Percentiles rank a stretch among this genome's conserved stretches.
Conservation (phyloP, 1,140 invertebrate genomes). For the Mizuhopecten yessoensis region DNA sequence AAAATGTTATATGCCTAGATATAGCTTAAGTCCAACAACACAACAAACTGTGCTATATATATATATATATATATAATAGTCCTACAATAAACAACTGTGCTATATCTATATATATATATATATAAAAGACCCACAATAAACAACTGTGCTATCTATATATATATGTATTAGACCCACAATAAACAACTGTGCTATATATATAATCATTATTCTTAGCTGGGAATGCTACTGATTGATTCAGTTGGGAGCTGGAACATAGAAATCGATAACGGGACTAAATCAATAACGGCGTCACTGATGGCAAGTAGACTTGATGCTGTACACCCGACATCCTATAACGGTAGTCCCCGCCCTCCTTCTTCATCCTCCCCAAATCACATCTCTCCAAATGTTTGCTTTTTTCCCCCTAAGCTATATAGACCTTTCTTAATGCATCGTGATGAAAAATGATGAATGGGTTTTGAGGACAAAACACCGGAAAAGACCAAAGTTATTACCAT, state of each 20-base stretch:
- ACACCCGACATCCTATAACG: not conserved
- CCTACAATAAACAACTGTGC: too few species aligned
- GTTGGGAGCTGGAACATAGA: not conserved
- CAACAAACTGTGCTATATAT: too few species aligned
- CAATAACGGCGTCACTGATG: not conserved
- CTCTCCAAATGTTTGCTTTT: not conserved
- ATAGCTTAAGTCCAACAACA: too few species aligned
- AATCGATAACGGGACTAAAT: not conserved
- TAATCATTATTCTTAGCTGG: too few species aligned
- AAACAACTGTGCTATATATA: too few species aligned
- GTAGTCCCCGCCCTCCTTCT: not conserved
- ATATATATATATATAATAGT: too few species aligned
- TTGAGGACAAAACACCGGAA: not conserved
- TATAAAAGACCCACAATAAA: too few species aligned
- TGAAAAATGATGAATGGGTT: slow-evolving; percentile 4
- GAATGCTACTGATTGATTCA: slow-evolving; percentile 30
- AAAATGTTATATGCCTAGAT: too few species aligned
- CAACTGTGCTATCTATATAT: too few species aligned
- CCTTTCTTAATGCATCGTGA: not conserved
- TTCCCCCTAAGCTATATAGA: not conserved
- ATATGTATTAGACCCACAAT: too few species aligned
- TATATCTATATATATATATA: not conserved
- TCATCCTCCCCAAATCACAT: not conserved
- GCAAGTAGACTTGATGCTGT: not conserved
- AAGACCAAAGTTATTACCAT: not conserved